Percentiles rank a stretch among this genome's conserved stretches.
phyloP scores from a whole-genome alignment of 2,888 invertebrate species.

The Drosophila leonis region DNA sequence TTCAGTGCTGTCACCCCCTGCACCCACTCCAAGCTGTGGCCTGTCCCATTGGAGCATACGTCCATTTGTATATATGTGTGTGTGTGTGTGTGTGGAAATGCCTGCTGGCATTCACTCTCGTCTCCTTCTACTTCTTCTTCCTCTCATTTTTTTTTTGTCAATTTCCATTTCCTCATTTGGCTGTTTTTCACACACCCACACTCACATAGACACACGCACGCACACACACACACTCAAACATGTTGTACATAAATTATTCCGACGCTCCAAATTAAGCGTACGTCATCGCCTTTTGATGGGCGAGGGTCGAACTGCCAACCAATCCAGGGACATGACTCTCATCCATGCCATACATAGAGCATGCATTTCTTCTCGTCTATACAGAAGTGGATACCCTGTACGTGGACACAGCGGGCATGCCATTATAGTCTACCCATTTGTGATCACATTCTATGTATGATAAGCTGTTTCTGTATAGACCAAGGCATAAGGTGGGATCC shows the following conservation, averaged over 20 bases:
- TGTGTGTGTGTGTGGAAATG: slow-evolving; percentile 49
- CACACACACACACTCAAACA: slow-evolving; percentile 11
- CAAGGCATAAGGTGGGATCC: too few relatives aligned
- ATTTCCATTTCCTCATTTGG: slow-evolving; percentile 11
- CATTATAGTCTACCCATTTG: too few relatives aligned
- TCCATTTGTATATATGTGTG: slow-evolving; percentile 12
- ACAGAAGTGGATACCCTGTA: slow-evolving; percentile 36
- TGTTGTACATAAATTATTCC: slow-evolving; percentile 76
- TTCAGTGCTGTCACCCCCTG: not conserved
- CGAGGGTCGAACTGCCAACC: slow-evolving; percentile 33
- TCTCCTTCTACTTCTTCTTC: not conserved
- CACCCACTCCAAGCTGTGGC: not conserved
- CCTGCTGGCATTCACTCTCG: slow-evolving; percentile 34
- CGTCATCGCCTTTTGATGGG: slow-evolving; percentile 81
- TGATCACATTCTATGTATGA: too few relatives aligned
- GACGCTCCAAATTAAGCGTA: slow-evolving; percentile 80
- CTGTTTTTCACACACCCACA: slow-evolving; percentile 1
- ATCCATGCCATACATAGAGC: slow-evolving; percentile 19
- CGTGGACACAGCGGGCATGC: not conserved
- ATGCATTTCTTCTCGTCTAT: slow-evolving; percentile 21
- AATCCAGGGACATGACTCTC: slow-evolving; percentile 21
- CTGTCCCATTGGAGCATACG: slow-evolving; percentile 9
- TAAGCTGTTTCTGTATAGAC: too few relatives aligned
- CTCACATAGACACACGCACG: not conserved
- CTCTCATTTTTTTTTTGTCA: slow-evolving; percentile 24